Conservation (phyloP, 2,797 vertebrate genomes). For the Pyrocephalus nanus region DNA sequence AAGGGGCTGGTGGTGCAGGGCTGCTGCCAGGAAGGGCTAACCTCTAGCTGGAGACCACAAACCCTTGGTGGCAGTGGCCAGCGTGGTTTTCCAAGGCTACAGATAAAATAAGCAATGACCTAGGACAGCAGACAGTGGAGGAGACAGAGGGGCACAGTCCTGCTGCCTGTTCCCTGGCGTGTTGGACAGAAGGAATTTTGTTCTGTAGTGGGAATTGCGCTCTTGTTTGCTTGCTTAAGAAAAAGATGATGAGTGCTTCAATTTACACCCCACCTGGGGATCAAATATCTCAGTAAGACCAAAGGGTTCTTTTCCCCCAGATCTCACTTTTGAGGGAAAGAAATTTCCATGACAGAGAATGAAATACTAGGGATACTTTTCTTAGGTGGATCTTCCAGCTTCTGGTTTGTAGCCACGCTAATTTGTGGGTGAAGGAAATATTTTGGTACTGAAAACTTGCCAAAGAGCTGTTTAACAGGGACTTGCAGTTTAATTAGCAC, state of each 20-base stretch:
- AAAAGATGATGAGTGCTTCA: not conserved
- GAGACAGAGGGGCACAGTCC: not conserved
- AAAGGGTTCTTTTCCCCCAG: fast-evolving
- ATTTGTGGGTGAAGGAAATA: slow-evolving; percentile 45
- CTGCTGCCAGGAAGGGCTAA: slow-evolving; percentile 47
- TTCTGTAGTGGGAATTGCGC: not conserved
- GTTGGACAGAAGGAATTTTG: not conserved
- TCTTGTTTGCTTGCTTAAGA: not conserved
- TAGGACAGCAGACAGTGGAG: slow-evolving; percentile 42
- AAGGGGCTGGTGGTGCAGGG: not conserved
- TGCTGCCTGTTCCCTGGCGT: not conserved
- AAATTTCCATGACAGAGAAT: not conserved
- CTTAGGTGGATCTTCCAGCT: not conserved
- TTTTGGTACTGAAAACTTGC: slow-evolving; percentile 30
- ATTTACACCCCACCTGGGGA: not conserved
- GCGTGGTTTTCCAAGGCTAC: slow-evolving; percentile 19
- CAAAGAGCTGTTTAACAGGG: slow-evolving; percentile 27
- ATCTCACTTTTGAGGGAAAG: not conserved
- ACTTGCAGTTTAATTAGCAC: slow-evolving; percentile 46
- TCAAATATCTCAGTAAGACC: not conserved
- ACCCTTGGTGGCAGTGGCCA: slow-evolving; percentile 35
- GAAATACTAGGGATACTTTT: not conserved
- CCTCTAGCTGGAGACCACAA: slow-evolving; percentile 48
- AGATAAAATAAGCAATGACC: slow-evolving; percentile 58
- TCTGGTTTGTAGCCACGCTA: slow-evolving; percentile 1